phyloP scores from a whole-genome alignment of 2,113 vertebrate species.

The Tragelaphus imberbis region DNA sequence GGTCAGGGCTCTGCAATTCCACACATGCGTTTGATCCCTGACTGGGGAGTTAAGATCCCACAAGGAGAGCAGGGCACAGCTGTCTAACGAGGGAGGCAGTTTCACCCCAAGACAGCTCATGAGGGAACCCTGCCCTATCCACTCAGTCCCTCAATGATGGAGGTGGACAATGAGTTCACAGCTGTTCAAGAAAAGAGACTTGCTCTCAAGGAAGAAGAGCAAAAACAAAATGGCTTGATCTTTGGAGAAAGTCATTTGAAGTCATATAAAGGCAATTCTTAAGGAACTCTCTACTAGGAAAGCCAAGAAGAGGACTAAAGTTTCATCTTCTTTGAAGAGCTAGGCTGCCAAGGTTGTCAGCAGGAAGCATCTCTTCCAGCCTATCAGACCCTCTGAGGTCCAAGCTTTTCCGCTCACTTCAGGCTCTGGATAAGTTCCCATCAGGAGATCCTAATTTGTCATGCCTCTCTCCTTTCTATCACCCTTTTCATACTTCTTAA shows the following conservation, averaged over 20 bases:
- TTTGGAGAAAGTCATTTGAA: not conserved
- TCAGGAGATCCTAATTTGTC: not conserved
- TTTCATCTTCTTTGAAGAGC: not conserved
- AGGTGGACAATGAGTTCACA: not conserved
- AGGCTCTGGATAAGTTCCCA: not conserved
- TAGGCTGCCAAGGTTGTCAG: not conserved
- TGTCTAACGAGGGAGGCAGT: not conserved
- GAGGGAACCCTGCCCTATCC: too few species aligned
- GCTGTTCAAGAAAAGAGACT: not conserved
- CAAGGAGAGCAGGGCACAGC: not conserved
- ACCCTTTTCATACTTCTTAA: not conserved
- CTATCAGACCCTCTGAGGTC: not conserved
- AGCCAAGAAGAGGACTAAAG: not conserved
- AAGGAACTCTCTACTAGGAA: not conserved
- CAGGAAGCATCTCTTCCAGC: not conserved
- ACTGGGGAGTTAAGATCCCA: too few species aligned
- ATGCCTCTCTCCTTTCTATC: not conserved
- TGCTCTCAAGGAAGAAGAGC: not conserved
- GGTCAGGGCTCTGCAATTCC: not conserved
- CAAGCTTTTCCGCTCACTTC: not conserved
- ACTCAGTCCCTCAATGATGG: not conserved
- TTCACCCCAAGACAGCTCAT: not conserved
- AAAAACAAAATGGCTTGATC: not conserved
- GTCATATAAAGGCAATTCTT: not conserved
- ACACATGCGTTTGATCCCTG: not conserved